A percentile compares a stretch with the other conserved stretches of the same genome.
phyloP scores from a whole-genome alignment of 2,797 vertebrate species.

The Mionectes olivaceus region DNA sequence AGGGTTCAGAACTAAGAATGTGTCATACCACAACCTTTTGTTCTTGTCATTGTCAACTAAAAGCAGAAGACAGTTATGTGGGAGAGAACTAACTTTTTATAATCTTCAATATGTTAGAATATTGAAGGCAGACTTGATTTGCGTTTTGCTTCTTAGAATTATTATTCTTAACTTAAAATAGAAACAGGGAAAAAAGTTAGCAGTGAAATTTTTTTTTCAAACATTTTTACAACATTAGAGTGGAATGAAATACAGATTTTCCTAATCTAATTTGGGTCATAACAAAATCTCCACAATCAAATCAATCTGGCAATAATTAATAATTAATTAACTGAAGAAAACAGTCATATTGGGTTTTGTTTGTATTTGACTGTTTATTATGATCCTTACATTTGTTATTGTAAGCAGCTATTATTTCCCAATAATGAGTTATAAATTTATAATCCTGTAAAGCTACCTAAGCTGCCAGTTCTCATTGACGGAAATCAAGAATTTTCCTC shows the following conservation, averaged over 20 bases:
- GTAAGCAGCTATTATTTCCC: neutral
- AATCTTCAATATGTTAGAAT: neutral
- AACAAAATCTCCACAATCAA: neutral
- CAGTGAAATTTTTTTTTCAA: neutral
- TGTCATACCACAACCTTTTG: neutral
- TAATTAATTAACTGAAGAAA: neutral
- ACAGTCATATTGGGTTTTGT: fast-evolving
- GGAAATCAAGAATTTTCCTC: neutral
- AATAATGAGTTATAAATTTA: neutral
- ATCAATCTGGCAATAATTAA: neutral
- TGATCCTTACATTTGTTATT: neutral
- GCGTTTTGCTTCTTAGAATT: neutral
- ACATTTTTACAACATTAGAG: neutral
- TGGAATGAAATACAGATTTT: neutral
- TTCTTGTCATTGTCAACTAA: neutral
- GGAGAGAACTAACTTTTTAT: neutral
- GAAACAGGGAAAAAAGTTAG: neutral
- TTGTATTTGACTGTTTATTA: neutral
- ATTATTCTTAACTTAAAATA: neutral
- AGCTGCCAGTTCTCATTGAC: neutral
- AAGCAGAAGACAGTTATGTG: neutral
- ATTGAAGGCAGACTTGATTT: neutral
- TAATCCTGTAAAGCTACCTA: neutral
- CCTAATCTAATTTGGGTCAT: neutral
- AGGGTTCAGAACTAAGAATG: neutral